phyloP scores from a whole-genome alignment of 92 coral and sea anemone genomes.

The Umimayanthus kanabou region DNA sequence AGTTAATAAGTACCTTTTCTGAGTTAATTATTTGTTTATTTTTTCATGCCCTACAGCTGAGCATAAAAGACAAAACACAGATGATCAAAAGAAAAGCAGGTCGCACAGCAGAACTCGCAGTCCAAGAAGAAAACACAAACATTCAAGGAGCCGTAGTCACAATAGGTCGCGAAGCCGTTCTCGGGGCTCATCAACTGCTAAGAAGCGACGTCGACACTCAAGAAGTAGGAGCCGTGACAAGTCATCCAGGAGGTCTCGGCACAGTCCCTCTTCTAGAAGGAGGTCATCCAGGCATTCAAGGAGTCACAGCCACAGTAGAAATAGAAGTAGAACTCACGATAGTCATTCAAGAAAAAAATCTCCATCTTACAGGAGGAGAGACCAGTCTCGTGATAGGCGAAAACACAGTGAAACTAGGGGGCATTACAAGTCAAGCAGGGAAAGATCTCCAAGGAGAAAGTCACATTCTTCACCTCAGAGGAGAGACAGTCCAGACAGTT shows the following conservation, averaged over 20 bases:
- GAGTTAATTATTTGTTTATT: too few relatives aligned
- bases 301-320: conserved; percentile 5
- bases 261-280: neutral
- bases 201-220: conserved; percentile 1
- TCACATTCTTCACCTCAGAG: neutral
- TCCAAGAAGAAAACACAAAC: conserved; percentile 23
- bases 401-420: neutral
- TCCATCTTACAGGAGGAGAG: conserved; percentile 14
- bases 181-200: neutral
- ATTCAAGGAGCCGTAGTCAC: conserved; percentile 17
- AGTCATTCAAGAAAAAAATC: neutral
- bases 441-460: conserved; percentile 15
- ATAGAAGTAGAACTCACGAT: conserved; percentile 15
- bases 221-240: conserved; percentile 32
- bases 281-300: conserved; percentile 12
- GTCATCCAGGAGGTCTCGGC: conserved; percentile 4
- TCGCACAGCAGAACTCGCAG: conserved; percentile 32
- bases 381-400: conserved; percentile 18
- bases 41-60: neutral
- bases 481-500: conserved; percentile 20
- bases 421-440: neutral
- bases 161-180: conserved; percentile 24
- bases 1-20: too few relatives aligned
- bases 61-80: conserved; percentile 1
- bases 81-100: conserved; percentile 19